Conservation (phyloP, 2,113 vertebrate species). For the Myxocyprinus asiaticus region DNA sequence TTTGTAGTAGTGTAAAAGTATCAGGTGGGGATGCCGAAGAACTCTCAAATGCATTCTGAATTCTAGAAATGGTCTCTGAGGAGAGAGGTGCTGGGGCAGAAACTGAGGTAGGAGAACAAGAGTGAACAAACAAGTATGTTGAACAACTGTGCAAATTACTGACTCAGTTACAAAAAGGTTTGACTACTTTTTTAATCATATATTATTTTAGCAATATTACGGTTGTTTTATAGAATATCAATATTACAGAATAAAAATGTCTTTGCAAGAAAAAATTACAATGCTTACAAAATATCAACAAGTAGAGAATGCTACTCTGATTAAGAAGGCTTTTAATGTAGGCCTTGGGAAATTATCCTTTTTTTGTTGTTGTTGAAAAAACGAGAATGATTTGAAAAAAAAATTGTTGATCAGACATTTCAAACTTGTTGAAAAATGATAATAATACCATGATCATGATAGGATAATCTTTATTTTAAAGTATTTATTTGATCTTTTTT, state of each 20-base stretch:
- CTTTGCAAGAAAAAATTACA: too few species aligned
- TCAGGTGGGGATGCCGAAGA: conserved; percentile 17
- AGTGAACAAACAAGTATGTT: background rate
- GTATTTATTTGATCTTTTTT: background rate
- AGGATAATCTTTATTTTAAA: background rate
- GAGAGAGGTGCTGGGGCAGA: conserved; percentile 18
- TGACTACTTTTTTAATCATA: too few species aligned
- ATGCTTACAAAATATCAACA: too few species aligned
- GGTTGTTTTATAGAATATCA: too few species aligned
- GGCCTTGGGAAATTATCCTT: too few species aligned
- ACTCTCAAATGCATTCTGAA: conserved; percentile 26
- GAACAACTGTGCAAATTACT: background rate
- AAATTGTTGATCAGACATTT: background rate
- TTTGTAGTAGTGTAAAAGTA: conserved; percentile 19
- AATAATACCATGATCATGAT: background rate
- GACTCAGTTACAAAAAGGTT: background rate
- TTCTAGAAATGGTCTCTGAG: background rate
- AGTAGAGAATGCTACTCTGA: too few species aligned
- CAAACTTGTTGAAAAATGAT: background rate
- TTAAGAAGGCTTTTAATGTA: too few species aligned
- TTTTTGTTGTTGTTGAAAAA: too few species aligned
- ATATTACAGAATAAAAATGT: too few species aligned
- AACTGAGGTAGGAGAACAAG: conserved; percentile 27
- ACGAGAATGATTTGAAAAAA: too few species aligned
- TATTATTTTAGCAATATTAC: too few species aligned